Base-by-base conservation (phyloP, 2,888 invertebrate species). In the Scrobipalpa atriplicella region DNA sequence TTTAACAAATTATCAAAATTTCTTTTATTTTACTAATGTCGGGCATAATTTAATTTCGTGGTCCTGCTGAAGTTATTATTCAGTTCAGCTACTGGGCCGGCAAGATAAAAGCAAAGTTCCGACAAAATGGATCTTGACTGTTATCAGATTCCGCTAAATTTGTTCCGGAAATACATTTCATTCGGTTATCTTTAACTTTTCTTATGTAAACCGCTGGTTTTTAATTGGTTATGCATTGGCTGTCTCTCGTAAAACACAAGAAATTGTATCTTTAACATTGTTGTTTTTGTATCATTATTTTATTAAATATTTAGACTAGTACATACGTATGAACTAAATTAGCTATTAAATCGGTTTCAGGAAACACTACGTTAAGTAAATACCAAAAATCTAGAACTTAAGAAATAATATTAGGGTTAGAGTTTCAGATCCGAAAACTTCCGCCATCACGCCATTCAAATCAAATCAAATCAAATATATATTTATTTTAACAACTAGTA, bases 71-170 rank as follows among this genome's bases (percentile, higher is more conserved):
- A 58, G 58, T 36, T 8, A 58, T 29, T n/a, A 10, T 38, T 29
- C 79, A 74, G 78, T 82, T 39, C n/a, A 7, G 62, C 47, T 43
- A 47, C 62, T 16, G 7, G 11, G 47, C 51, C 51, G n/a, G 54
- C 51, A 72, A 83, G 84, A 85, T 85, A 84, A 85, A 83, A 81
- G 80, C 67, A 80, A 85, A 86, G 81, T 86, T 86, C 73, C 68
- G 68, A 76, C 76, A 75, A 75, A 85, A 84, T 82, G 83, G 80
- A 83, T 83, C 79, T 81, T 61, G 71, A 74, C 73, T 79, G 79
- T 82, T 86, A 82, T 83, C 83, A 79, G 82, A 81, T 83, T 79
- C 68, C 65, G 67, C 72, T 63, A 75, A 74, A 77, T 79, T 76
- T 76, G 73, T 77, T 75, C 69, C 71, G 67, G 65, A 75, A 77